Base-by-base conservation (phyloP, 1,140 invertebrate genomes). In the Zophobas atratus region DNA sequence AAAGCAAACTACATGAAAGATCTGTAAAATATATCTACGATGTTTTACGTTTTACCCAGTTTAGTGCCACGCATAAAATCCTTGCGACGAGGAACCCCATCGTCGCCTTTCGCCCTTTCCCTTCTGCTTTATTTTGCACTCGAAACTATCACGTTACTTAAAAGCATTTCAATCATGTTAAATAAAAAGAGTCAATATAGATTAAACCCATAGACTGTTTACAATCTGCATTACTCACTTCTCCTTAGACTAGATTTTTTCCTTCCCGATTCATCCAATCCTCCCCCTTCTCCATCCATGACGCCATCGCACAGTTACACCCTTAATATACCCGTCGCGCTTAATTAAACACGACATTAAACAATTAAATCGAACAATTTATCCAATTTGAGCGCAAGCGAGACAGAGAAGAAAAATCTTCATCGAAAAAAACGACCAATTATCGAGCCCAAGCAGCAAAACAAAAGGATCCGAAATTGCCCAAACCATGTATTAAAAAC, bases 341-440 rank as follows among this genome's bases (percentile, higher is more conserved):
- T 41, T 67, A 67, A 67, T 67, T 67, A 67, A 51, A 51, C 49
- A 51, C 63, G 43, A 70, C 63, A 70, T 70, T 70, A 70, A 53
- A 56, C 71, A 73, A 73, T 73, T 73, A 73, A 73, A 73, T 73
- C 71, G 71, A 73, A 56, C 71, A 73, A 73, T 73, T 67, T 73
- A 35, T 73, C 71, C 49, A 73, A 73, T 73, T 72, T 56, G 41
- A 56, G 20, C 36, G 36, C 46, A 35, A 70, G 71, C 20, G n/a
- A 67, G 60, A 67, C 0, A 33, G 33, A 39, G 60, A 67, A 33
- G 43, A 67, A 43, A 43, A 67, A 55, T 34, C 53, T 20, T 20
- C 20, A 20, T 20, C 6, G 49, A 51, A 51, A 51, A 51, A 51
- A 51, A 6, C 60, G 60, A 41, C 60, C 60, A 67, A 67, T 67